Base-by-base conservation (phyloP, 2,888 invertebrate species). In the Drosophila dives region DNA sequence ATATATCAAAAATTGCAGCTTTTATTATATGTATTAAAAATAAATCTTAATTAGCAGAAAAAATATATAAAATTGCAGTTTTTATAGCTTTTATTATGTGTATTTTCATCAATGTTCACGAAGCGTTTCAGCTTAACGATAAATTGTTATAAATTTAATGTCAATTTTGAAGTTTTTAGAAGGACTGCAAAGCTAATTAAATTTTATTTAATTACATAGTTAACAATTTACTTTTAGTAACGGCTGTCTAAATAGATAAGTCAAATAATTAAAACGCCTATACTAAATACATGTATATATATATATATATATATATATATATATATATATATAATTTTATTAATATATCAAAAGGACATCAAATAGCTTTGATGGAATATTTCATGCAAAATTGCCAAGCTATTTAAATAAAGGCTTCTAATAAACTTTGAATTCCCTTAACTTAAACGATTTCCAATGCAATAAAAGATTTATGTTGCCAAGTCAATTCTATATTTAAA, bases 341-440 rank as follows among this genome's bases (percentile, higher is more conserved):
- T 34, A 67, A 80, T 70, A 76, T 73, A 82, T 85, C 67, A 82
- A 85, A 82, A 64, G 64, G 33, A 63, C 69, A 74, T 80, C 63
- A 82, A 73, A 65, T 66, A 51, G 40, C 32, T 65, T 49, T 23
- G 53, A 32, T 32, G 45, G 17, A n/a, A 58, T 33, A 6, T 40
- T 42, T 23, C 48, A 49, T 56, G 36, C 38, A 65, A 48, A 65
- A 62, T 54, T 15, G 33, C 2, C 40, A 20, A 17, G 17, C 10
- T 3, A 32, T 15, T 23, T 36, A 51, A n/a, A 20, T 33, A 2
- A 36, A 49, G 10, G 17, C 23, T 15, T 20, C 7, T 20, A 12
- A 12, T 45, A 0, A 10, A 42, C 11, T 42, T 45, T 7, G 2
- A 45, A 45, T 45, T 23, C 3, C 2, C 15, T 2, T 7, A 23